Evolutionary conservation across 2,113 vertebrate species (phyloP).

Genomic region (Loxodonta africana): DNA sequence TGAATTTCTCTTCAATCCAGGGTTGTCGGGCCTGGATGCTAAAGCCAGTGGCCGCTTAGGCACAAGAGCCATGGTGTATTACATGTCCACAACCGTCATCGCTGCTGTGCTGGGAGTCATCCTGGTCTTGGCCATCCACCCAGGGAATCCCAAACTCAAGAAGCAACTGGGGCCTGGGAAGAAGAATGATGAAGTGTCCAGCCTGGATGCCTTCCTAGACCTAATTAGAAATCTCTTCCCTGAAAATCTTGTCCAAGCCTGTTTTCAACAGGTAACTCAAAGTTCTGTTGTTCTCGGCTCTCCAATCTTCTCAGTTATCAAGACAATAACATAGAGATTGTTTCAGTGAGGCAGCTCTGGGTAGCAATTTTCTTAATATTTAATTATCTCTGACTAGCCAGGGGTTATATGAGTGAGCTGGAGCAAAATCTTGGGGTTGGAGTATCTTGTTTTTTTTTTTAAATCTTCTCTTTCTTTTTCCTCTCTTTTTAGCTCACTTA

Average conservation of each 20-base stretch:
- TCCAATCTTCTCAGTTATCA: background rate
- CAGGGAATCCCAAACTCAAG: conserved; percentile 97
- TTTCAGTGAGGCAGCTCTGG: background rate
- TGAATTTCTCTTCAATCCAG: conserved; percentile 87
- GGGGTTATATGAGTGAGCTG: background rate
- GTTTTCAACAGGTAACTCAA: conserved; percentile 96
- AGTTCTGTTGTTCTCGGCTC: background rate
- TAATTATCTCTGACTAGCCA: background rate
- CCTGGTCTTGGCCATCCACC: conserved; percentile 97
- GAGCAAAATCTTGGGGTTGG: background rate
- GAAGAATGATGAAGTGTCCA: conserved; percentile 98
- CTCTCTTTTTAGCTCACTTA: background rate
- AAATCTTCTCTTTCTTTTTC: no score
- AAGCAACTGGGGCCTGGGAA: conserved; percentile 95
- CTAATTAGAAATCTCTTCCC: conserved; percentile 98
- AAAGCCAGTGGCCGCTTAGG: conserved; percentile 98
- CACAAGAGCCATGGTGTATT: conserved; percentile 98
- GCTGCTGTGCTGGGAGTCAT: conserved; percentile 98
- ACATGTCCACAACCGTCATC: conserved; percentile 98
- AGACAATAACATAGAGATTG: background rate
- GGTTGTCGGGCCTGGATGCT: conserved; percentile 97
- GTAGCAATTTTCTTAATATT: background rate
- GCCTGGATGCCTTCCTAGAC: conserved; percentile 98
- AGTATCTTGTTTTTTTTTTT: background rate
- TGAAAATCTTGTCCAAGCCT: conserved; percentile 98